These are phyloP conservation scores for Hydractinia echinata DNA, from an alignment of 30 jellyfish, hydroid and myxozoan genomes.

Conservation along the genomic window DNA sequence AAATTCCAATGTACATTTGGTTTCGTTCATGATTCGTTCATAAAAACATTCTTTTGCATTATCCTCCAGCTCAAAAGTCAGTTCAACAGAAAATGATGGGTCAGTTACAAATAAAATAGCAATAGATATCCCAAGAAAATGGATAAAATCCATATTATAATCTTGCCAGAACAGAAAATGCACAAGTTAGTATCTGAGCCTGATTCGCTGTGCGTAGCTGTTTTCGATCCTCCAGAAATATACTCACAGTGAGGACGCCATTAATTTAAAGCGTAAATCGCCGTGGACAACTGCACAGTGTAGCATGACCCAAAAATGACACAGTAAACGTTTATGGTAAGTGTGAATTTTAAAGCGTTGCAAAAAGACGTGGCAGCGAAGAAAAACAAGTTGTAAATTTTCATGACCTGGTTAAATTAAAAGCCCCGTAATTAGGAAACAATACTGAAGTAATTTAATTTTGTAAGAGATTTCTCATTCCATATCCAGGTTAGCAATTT, in stretches of 20 bases:
- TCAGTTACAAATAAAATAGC: background rate
- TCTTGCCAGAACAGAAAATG: background rate
- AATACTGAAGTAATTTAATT: too few species aligned
- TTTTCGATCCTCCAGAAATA: background rate
- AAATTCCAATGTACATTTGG: constrained; percentile 83
- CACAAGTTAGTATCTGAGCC: background rate
- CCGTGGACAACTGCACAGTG: constrained; percentile 10
- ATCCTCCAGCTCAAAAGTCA: constrained; percentile 81
- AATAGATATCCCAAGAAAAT: background rate
- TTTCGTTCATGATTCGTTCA: constrained; percentile 60
- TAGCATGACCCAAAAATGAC: background rate
- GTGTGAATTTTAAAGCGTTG: background rate
- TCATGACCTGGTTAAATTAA: too few species aligned
- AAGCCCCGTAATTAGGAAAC: too few species aligned
- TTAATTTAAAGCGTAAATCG: background rate
- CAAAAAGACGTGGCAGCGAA: constrained; percentile 14
- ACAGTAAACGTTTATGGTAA: background rate
- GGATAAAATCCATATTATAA: background rate
- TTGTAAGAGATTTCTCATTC: too few species aligned
- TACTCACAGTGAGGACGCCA: constrained; percentile 30
- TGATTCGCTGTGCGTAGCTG: background rate
- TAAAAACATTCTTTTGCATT: constrained; percentile 88
- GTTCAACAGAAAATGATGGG: constrained; percentile 50
- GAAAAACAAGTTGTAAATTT: too few species aligned
- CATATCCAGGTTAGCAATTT: too few species aligned